A percentile compares a stretch with the other conserved stretches of the same genome.
phyloP scores from a whole-genome alignment of 2,113 vertebrate species.

The Bos indicus region DNA sequence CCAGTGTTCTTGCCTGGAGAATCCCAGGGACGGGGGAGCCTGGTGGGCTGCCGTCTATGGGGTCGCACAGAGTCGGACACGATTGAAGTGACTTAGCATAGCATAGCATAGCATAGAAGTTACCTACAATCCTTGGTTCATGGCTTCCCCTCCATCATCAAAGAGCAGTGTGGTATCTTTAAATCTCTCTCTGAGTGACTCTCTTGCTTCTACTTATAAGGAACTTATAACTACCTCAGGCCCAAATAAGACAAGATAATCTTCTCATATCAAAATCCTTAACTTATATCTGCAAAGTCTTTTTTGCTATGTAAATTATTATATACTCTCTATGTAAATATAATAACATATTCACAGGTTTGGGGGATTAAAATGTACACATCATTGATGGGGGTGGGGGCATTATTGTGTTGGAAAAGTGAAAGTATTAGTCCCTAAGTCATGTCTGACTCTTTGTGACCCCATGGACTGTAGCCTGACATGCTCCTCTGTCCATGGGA shows the following conservation, averaged over 20 bases:
- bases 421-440: not conserved
- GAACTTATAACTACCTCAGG: not conserved
- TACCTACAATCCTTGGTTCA: not conserved
- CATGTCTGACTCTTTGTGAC: not conserved
- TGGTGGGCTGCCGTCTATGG: too few relatives aligned
- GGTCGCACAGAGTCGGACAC: too few relatives aligned
- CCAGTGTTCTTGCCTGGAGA: too few relatives aligned
- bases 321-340: not conserved
- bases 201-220: not conserved
- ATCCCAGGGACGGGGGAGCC: too few relatives aligned
- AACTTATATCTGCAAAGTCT: not conserved
- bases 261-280: not conserved
- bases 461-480: not conserved
- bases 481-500: not conserved
- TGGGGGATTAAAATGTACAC: not conserved
- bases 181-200: not conserved
- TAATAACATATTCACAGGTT: not conserved
- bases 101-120: not conserved
- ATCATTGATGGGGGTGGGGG: not conserved
- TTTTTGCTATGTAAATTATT: not conserved
- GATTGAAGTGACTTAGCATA: too few relatives aligned
- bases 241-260: not conserved
- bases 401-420: not conserved
- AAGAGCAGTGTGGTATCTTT: not conserved
- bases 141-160: not conserved